Base-by-base conservation (phyloP, 2,797 vertebrate genomes). In the Danio aesculapii region DNA sequence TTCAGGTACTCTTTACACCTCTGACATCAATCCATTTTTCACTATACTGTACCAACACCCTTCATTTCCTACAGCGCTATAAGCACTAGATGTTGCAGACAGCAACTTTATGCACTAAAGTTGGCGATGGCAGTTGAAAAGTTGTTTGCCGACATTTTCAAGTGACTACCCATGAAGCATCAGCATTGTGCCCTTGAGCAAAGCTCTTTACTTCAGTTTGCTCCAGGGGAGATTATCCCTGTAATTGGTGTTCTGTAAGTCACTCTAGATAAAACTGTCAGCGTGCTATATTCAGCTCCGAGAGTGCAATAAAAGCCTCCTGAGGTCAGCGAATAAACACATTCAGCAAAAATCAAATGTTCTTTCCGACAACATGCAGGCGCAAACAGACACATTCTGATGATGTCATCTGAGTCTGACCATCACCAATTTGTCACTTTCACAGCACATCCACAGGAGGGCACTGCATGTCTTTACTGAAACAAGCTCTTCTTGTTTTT, bases 361-460 rank as follows among this genome's bases (percentile, higher is more conserved):
- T 46, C 57, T n/a, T 61, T 59, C 11, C 47, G 21, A 72, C 53
- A 57, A 19, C 41, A 46, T 6, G 7, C 12, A 13, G 14, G 16
- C 44, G 11, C 8, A 74, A 49, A 61, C 19, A 59, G 55, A 12
- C 46, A 41, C 21, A 50, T 62, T 39, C 44, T 62, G 30, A 57
- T 8, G 17, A n/a, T 47, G 52, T 17, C 9, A 39, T 70, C 13
- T 73, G 13, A 47, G 14, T 55, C 46, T 17, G 21, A 75, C 58
- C 19, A 6, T 2, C 21, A 13, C 19, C 11, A 13, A 13, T 47
- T 59, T 59, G 64, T 64, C 30, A 74, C 66, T 52, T n/a, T 43
- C 47, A 81, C 63, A 87, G 10, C 50, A 57, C 67, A 14, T 13
- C 92, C 92, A 93, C 87, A 86, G 90, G 91, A 87, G 90, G 83